Evolutionary conservation across 2,888 invertebrate genomes (phyloP).

Genomic region (Lampropteryx suffumata): DNA sequence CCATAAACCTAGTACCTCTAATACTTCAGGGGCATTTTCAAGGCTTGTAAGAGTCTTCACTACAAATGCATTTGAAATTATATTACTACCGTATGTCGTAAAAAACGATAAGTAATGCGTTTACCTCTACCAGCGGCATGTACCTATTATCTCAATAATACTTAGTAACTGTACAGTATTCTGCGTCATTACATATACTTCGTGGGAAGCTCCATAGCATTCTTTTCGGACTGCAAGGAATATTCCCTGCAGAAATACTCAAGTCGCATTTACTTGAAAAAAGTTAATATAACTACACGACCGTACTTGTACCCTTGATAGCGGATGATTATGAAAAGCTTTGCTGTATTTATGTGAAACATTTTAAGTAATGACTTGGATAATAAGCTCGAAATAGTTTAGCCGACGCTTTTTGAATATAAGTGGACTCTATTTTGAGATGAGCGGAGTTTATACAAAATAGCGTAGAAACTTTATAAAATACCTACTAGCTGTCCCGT

Average conservation of each 20-base stretch:
- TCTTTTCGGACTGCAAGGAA: constrained; percentile 43
- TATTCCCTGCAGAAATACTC: constrained; percentile 22
- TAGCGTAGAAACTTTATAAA: too few species aligned
- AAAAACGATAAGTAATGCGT: constrained; percentile 43
- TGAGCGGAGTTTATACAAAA: not conserved
- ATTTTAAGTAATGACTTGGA: constrained; percentile 21
- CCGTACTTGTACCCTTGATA: constrained; percentile 45
- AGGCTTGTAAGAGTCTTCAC: too few species aligned
- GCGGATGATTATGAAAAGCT: constrained; percentile 45
- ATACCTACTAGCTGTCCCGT: too few species aligned
- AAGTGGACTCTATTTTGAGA: constrained; percentile 7
- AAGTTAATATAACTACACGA: constrained; percentile 47
- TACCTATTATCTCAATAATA: constrained; percentile 54
- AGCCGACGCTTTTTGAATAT: constrained; percentile 1
- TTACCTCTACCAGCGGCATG: constrained; percentile 45
- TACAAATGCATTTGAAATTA: too few species aligned
- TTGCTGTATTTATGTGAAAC: constrained; percentile 21
- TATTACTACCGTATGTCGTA: too few species aligned
- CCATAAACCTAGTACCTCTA: too few species aligned
- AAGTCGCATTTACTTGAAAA: constrained; percentile 39
- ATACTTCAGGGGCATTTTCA: too few species aligned
- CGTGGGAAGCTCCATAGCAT: constrained; percentile 60
- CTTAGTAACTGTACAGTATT: constrained; percentile 11
- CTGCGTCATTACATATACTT: constrained; percentile 50
- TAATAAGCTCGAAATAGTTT: constrained; percentile 18